Percentiles rank a stretch among this genome's conserved stretches.
Conservation (phyloP, 2,888 invertebrate species). For the Oligia latruncula region DNA sequence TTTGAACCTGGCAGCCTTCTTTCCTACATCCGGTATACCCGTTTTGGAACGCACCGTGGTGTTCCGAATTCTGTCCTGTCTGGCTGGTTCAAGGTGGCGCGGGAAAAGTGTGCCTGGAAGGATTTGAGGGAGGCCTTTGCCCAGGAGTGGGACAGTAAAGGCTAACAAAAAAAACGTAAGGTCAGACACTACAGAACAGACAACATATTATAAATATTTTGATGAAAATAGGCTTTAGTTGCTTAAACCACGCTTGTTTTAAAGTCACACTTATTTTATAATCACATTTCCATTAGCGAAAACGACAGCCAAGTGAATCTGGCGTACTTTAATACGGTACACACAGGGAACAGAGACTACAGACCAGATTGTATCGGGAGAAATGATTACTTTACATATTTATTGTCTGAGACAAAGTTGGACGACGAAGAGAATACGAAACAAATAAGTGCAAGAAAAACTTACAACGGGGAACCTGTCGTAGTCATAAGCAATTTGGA, state of each 20-base stretch:
- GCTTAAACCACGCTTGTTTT: background rate
- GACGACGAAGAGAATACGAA: background rate
- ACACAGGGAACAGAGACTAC: background rate
- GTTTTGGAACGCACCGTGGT: background rate
- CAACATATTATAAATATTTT: background rate
- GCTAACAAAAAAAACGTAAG: background rate
- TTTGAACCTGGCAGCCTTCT: background rate
- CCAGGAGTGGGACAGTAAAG: background rate
- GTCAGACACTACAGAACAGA: background rate
- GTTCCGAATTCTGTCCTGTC: background rate
- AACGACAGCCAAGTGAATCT: background rate
- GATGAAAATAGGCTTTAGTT: background rate
- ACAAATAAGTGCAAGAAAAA: constrained; percentile 14
- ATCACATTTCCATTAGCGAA: constrained; percentile 10
- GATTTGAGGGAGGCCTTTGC: background rate
- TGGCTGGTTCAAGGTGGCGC: background rate
- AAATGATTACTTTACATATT: constrained; percentile 54
- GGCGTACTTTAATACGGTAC: background rate
- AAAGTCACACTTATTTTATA: background rate
- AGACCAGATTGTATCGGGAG: background rate
- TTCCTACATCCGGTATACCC: background rate
- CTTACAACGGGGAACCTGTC: constrained; percentile 51
- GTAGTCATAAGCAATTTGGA: constrained; percentile 67
- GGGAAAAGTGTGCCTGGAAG: background rate
- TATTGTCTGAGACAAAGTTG: constrained; percentile 51